Evolutionary conservation across 92 coral and sea anemone species (phyloP), one percentile per base, ranked within the genome.

Genomic region (Isaurus tuberculatus): DNA sequence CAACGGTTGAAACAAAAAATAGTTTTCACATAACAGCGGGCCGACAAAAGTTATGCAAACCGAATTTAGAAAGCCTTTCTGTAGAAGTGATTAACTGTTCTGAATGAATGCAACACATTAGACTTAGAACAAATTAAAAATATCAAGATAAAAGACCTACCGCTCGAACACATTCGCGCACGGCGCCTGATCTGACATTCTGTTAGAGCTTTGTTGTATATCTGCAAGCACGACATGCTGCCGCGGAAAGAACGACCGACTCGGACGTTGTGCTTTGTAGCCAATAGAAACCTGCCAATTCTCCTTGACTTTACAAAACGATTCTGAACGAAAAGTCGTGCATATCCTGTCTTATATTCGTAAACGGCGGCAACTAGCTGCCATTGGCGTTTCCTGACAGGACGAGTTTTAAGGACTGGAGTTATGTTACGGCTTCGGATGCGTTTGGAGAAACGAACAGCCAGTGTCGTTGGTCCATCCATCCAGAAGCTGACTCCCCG

Each of bases 401-500:
- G 28, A 30, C 88, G 85, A 32, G 73, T 75, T 15, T 10, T 9
- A 13, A 88, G 36, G 15, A 37, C 69, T 37, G 23, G 51, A 15
- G 70, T 77, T 14, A 69, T 64, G 27, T 32, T 64, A 5, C 85
- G 87, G 15, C 89, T 86, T 43, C 86, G 34, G n/a, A 51, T 40
- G 20, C 91, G 92, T 34, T 88, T 81, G 25, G 84, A 79, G 74
- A 86, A 92, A 16, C 95, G 95, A 0, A 75, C 92, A 57, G 89
- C 87, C 48, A 92, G 72, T n/a, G 92, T 89, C 14, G 79, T 55
- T 2, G 78, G 91, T 6, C 87, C 72, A 17, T 65, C 70, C 92
- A 92, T 86, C 95, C 95, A 89, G 55, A 92, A 43, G 70, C 83
- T 92, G 3, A 92, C 95, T 8, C 95, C 95, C 89, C 95, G 89